Percentiles rank a stretch among this genome's conserved stretches.
Conservation (phyloP, 1,140 invertebrate species). For the Drosophila hydei region DNA sequence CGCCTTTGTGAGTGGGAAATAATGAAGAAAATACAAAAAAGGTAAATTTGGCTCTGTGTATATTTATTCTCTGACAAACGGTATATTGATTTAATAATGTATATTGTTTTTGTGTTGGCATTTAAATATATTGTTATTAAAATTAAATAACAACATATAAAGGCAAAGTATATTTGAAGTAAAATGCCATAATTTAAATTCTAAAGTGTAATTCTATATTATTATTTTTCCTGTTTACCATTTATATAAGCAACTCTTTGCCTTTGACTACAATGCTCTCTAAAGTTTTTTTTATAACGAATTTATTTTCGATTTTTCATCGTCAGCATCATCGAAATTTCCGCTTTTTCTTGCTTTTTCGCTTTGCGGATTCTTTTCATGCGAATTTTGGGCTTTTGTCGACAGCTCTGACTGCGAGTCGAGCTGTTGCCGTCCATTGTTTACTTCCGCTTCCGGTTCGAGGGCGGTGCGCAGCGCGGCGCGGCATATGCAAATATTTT, state of each 20-base stretch:
- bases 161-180: too few species aligned
- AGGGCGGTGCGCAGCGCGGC: slow-evolving; percentile 3
- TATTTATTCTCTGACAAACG: too few species aligned
- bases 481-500: slow-evolving; percentile 78
- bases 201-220: too few species aligned
- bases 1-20: too few species aligned
- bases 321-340: slow-evolving; percentile 13
- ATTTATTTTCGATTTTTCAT: slow-evolving; percentile 14
- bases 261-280: background rate
- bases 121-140: too few species aligned
- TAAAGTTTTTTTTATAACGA: slow-evolving; percentile 7
- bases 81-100: too few species aligned
- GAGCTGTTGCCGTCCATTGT: slow-evolving; percentile 60
- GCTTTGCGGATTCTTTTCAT: slow-evolving; percentile 54
- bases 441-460: slow-evolving; percentile 74
- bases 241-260: background rate
- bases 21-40: too few species aligned
- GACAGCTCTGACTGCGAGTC: background rate
- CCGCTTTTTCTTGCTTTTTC: slow-evolving; percentile 52
- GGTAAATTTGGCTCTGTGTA: too few species aligned
- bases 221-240: too few species aligned
- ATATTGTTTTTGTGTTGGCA: too few species aligned
- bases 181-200: too few species aligned
- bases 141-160: too few species aligned
- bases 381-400: slow-evolving; percentile 52